Percentiles rank a stretch among this genome's conserved stretches.
Conservation (phyloP, 2,888 invertebrate species). For the Dasypolia templi region DNA sequence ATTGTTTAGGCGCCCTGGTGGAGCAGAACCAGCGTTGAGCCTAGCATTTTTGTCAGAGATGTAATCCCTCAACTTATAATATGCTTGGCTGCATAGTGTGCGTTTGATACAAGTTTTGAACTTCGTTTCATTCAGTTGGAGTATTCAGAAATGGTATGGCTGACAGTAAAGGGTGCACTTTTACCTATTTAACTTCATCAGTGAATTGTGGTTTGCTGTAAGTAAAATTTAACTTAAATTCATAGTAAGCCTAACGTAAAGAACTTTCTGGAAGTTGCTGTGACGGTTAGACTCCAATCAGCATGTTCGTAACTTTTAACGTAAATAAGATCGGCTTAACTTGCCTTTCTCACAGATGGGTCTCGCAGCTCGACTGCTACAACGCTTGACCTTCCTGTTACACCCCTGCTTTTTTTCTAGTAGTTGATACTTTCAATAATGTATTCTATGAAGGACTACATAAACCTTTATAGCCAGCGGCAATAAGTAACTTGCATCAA, state of each 20-base stretch:
- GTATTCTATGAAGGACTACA: neutral
- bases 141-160: neutral
- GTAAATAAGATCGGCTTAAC: constrained; percentile 14
- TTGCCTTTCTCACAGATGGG: constrained; percentile 18
- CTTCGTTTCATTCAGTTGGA: too few species aligned
- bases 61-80: too few species aligned
- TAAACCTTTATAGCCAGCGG: neutral
- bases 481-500: neutral
- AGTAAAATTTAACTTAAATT: too few species aligned
- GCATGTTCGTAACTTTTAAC: constrained; percentile 31
- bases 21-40: too few species aligned
- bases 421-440: neutral
- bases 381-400: neutral
- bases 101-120: too few species aligned
- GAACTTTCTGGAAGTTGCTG: constrained; percentile 7
- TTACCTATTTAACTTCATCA: neutral
- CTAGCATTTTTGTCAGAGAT: too few species aligned
- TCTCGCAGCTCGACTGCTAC: neutral
- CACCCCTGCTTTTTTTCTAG: neutral
- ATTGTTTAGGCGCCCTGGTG: too few species aligned
- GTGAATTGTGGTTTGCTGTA: too few species aligned
- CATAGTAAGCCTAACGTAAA: too few species aligned
- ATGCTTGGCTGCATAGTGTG: too few species aligned
- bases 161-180: neutral
- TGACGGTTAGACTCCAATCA: neutral